phyloP scores from a whole-genome alignment of 2,797 vertebrate species.

The Melanogrammus aeglefinus region DNA sequence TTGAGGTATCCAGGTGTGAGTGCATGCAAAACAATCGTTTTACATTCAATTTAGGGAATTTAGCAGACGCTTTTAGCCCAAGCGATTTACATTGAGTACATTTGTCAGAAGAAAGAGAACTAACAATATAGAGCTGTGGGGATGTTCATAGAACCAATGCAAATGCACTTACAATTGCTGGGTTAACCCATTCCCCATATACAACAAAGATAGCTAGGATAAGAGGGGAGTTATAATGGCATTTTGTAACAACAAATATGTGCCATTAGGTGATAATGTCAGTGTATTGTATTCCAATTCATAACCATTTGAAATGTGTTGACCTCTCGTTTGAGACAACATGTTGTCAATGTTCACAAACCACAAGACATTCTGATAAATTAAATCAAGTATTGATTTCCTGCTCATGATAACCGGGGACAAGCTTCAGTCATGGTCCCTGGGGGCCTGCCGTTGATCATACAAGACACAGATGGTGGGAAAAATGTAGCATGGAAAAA shows the following conservation, averaged over 20 bases:
- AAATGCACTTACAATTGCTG: no score
- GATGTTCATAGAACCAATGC: no score
- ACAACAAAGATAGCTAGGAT: no score
- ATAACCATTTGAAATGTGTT: background rate
- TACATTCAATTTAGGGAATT: no score
- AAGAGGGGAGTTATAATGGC: no score
- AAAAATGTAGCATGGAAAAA: background rate
- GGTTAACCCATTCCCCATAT: no score
- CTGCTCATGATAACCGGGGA: slow-evolving; percentile 56
- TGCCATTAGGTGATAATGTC: background rate
- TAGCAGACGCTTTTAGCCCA: no score
- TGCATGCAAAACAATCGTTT: no score
- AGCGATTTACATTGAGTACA: no score
- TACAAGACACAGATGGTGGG: slow-evolving; percentile 48
- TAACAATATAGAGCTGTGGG: no score
- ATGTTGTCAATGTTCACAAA: slow-evolving; percentile 37
- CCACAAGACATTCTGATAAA: slow-evolving; percentile 58
- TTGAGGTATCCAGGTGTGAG: no score
- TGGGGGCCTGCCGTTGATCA: slow-evolving; percentile 42
- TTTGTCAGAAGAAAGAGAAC: no score
- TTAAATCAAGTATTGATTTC: slow-evolving; percentile 65
- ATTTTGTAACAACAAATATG: background rate
- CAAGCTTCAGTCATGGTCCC: slow-evolving; percentile 42
- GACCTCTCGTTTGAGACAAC: background rate
- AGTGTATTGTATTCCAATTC: background rate